These are phyloP conservation scores for Channa maculata DNA, from an alignment of 2,113 vertebrate species.

Conservation along the genomic window DNA sequence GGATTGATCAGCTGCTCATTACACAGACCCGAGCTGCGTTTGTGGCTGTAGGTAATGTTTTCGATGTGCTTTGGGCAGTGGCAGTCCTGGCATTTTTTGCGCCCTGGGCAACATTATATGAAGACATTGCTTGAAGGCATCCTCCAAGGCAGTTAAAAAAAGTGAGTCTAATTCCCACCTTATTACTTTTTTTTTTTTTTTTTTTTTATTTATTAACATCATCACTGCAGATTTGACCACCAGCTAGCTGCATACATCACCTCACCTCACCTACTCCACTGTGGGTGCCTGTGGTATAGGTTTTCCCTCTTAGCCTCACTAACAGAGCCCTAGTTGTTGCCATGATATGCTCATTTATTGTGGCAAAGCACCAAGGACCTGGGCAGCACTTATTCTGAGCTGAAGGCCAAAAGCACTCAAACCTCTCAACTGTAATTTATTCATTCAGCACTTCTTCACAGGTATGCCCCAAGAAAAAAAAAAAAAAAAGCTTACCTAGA, in stretches of 20 bases:
- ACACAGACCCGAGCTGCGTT: constrained; percentile 21
- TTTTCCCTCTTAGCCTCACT: constrained; percentile 7
- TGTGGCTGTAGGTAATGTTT: constrained; percentile 28
- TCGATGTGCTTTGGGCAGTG: constrained; percentile 1
- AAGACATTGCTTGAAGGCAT: constrained; percentile 48
- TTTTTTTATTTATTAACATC: background rate
- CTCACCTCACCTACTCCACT: constrained; percentile 13
- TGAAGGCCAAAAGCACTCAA: constrained; percentile 10
- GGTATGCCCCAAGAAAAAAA: background rate
- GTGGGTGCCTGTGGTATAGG: background rate
- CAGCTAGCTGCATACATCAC: constrained; percentile 29
- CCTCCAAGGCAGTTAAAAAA: constrained; percentile 45
- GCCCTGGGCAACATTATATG: constrained; percentile 18
- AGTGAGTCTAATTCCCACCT: constrained; percentile 45
- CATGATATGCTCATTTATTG: constrained; percentile 27
- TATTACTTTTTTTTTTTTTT: constrained; percentile 24
- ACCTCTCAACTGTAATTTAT: constrained; percentile 20
- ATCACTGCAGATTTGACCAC: constrained; percentile 41
- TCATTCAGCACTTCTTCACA: constrained; percentile 9
- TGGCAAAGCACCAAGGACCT: background rate
- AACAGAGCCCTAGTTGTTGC: background rate
- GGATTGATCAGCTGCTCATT: constrained; percentile 53
- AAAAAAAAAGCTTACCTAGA: background rate
- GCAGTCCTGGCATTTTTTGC: constrained; percentile 7
- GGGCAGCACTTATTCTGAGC: constrained; percentile 15